Percentiles rank a stretch among this genome's conserved stretches.
These are phyloP conservation scores for Ataeniobius toweri DNA, from an alignment of 2,797 vertebrate species.

Conservation along the genomic window DNA sequence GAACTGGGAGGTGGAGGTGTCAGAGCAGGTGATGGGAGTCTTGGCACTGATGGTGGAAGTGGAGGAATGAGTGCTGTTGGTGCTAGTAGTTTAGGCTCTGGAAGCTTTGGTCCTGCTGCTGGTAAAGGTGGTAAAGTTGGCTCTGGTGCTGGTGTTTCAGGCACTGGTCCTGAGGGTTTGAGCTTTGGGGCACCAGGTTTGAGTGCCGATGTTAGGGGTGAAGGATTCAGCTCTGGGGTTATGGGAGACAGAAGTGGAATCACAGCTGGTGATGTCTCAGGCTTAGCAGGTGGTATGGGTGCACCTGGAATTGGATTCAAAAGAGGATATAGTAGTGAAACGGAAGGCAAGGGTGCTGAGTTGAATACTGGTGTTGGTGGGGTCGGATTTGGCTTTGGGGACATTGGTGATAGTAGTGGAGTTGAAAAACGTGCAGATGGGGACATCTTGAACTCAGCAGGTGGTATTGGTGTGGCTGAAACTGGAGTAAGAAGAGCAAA, in stretches of 20 bases:
- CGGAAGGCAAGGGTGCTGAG: neutral
- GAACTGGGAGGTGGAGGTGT: constrained; percentile 19
- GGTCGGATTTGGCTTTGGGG: neutral
- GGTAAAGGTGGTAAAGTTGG: constrained; percentile 2
- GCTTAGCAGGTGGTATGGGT: constrained; percentile 14
- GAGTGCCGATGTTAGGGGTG: neutral
- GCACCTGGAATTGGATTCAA: constrained; percentile 1
- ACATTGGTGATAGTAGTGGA: neutral
- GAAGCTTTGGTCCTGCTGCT: constrained; percentile 4
- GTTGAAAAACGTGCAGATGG: constrained; percentile 19
- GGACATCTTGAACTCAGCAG: constrained; percentile 5
- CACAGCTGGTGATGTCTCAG: constrained; percentile 14
- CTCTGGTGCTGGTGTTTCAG: neutral
- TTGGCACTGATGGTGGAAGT: constrained; percentile 6
- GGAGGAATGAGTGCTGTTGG: constrained; percentile 9
- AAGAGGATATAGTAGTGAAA: neutral
- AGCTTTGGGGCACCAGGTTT: constrained; percentile 1
- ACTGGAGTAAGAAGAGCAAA: constrained; percentile 2
- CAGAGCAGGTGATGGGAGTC: constrained; percentile 1
- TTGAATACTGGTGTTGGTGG: neutral
- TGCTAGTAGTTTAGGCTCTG: constrained; percentile 1
- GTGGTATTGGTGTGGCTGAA: constrained; percentile 10
- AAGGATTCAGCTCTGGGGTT: neutral
- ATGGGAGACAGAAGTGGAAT: neutral
- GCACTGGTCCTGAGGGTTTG: constrained; percentile 3